Base-by-base conservation (phyloP, 2,797 vertebrate genomes). In the Neosilurus mollespiculum region DNA sequence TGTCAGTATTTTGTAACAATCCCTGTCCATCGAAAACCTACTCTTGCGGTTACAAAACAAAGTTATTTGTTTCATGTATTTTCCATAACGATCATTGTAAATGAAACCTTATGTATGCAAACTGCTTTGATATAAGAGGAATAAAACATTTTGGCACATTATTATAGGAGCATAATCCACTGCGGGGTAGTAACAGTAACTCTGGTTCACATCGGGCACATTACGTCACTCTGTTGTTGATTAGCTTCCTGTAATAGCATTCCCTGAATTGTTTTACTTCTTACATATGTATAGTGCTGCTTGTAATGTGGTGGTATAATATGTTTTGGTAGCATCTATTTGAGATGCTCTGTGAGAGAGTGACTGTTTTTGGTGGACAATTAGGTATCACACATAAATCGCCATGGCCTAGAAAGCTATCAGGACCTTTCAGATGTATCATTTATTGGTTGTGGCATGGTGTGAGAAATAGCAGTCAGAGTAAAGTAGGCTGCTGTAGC, bases 361-460 rank as follows among this genome's bases (percentile, higher is more conserved):
- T 26, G 49, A 30, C 51, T 54, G 51, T 26, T 73, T 54, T 26
- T 2, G 56, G 30, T 12, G 30, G 3, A 53, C 53, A 58, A 12
- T 56, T 26, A 75, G 16, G 43, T 34, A 56, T 75, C 26, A 34
- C 53, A 15, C 72, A 0, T 56, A 5, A 75, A 9, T 75, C 9
- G 9, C 5, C 26, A 9, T 34, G 72, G 58, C 54, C 72, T 58
- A 18, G 72, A 76, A 61, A 77, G 56, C 37, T 77, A 61, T 77
- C 30, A 43, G 58, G 56, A 43, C 12, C 73, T 77, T 77, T n/a
- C 56, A n/a, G 20, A 61, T 77, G 59, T 43, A 43, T 77, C 56
- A 61, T 77, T 77, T 12, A 77, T 43, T 26, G 51, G 24, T 54
- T 18, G 24, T 5, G n/a, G 51, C 0, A 4, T 1, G 10, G 18